Base-by-base conservation (phyloP, 2,888 invertebrate genomes). In the Drosophila neotestacea region DNA sequence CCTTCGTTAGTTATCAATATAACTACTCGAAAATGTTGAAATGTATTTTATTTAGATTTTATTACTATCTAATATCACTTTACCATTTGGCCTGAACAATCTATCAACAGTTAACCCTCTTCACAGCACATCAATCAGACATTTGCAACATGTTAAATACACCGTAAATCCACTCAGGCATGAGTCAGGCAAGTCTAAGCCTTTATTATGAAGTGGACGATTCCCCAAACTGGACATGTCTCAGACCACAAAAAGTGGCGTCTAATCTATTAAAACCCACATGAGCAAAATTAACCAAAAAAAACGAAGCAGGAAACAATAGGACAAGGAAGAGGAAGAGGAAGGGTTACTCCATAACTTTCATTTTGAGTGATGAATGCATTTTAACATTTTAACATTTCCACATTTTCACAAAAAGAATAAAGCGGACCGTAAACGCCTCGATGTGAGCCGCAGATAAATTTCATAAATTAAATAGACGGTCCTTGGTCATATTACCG, bases 391-490 rank as follows among this genome's bases (percentile, higher is more conserved):
- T 88, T 77, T 46, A 64, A 73, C 67, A 65, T 71, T 62, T 64
- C 41, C 61, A 68, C 50, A 60, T 44, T 16, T 32, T 4, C 30
- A 42, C 46, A 46, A 44, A 54, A 67, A 52, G 61, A 55, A 73
- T 68, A 58, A 63, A 62, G 52, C 59, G 38, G 46, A 55, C 56
- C 50, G 58, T 56, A 38, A 63, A 79, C 77, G 77, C 67, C 77
- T 77, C 67, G 89, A 84, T 88, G 89, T 50, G 82, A 85, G 73
- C 55, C 64, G 69, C 88, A 90, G 91, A 90, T 91, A 91, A 90
- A 89, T 90, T 90, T 91, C 89, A 86, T 85, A 90, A 91, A 90
- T 91, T 90, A 90, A 90, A 90, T 89, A 89, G 81, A 87, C 85
- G 82, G 82, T 79, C 70, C 77, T 76, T 58, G 78, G 77, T 74